Percentiles rank a stretch among this genome's conserved stretches.
These are phyloP conservation scores for Verasper variegatus DNA, from an alignment of 2,113 vertebrate species.

Conservation along the genomic window DNA sequence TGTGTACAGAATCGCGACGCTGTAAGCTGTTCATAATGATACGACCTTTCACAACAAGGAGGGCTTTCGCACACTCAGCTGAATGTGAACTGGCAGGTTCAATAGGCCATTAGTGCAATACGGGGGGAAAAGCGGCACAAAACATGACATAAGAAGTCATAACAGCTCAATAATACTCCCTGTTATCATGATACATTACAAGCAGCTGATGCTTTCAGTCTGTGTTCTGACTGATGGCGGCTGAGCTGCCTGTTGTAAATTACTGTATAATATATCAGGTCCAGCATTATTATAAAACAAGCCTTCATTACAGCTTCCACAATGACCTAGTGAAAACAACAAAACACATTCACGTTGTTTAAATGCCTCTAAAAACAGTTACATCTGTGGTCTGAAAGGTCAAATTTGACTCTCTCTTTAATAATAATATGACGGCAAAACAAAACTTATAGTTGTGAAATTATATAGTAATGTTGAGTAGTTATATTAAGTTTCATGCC, in stretches of 20 bases:
- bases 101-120: conserved; percentile 68
- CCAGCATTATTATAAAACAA: conserved; percentile 26
- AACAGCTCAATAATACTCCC: conserved; percentile 60
- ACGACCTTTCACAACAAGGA: conserved; percentile 63
- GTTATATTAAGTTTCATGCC: neutral
- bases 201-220: conserved; percentile 44
- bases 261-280: conserved; percentile 39
- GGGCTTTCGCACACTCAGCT: conserved; percentile 65
- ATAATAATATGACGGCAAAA: neutral
- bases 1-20: conserved; percentile 29
- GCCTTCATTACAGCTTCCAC: neutral
- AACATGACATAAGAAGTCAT: conserved; percentile 64
- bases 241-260: conserved; percentile 31
- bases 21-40: conserved; percentile 57
- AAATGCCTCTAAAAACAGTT: neutral
- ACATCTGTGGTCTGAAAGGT: neutral
- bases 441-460: too few relatives aligned
- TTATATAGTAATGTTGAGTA: neutral
- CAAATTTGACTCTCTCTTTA: conserved; percentile 16
- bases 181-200: conserved; percentile 60
- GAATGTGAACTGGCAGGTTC: conserved; percentile 69
- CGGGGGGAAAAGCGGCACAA: conserved; percentile 27
- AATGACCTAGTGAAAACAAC: neutral
- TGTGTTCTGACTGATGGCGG: conserved; percentile 14
- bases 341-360: neutral